These are phyloP conservation scores for Macropis europaea DNA, from an alignment of 2,888 invertebrate genomes.

Conservation along the genomic window DNA sequence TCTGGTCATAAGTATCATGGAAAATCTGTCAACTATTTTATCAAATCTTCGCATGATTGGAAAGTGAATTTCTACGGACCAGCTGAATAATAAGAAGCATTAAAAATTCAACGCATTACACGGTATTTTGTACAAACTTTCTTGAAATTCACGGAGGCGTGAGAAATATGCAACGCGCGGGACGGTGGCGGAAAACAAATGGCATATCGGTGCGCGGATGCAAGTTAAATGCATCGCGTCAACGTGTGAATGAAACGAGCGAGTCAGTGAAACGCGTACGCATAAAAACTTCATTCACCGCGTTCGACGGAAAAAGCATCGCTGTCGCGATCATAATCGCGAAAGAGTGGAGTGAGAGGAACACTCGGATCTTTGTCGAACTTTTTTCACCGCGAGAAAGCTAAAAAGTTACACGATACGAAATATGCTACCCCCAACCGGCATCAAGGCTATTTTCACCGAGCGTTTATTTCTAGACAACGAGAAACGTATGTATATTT, in stretches of 20 bases:
- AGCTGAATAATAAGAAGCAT: no score
- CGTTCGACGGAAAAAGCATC: slow-evolving; percentile 39
- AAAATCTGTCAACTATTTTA: no score
- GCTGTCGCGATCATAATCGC: slow-evolving; percentile 39
- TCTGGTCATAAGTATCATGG: no score
- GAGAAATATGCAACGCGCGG: background rate
- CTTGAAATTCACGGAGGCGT: background rate
- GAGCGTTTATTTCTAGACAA: background rate
- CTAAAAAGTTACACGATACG: slow-evolving; percentile 11
- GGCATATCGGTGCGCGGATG: slow-evolving; percentile 33
- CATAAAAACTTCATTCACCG: slow-evolving; percentile 56
- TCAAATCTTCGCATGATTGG: no score
- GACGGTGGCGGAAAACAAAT: slow-evolving; percentile 27
- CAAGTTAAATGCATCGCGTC: slow-evolving; percentile 17
- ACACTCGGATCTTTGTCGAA: slow-evolving; percentile 46
- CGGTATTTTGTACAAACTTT: no score
- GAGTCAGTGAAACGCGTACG: slow-evolving; percentile 19
- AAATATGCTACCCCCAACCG: background rate
- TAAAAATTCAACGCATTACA: no score
- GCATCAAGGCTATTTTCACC: slow-evolving; percentile 4
- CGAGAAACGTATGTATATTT: no score
- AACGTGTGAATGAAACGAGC: slow-evolving; percentile 55
- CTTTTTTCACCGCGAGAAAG: slow-evolving; percentile 30
- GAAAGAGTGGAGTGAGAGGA: background rate
- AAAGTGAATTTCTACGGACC: no score